Conservation (phyloP, 2,113 vertebrate species). For the Planiliza haematocheilus region DNA sequence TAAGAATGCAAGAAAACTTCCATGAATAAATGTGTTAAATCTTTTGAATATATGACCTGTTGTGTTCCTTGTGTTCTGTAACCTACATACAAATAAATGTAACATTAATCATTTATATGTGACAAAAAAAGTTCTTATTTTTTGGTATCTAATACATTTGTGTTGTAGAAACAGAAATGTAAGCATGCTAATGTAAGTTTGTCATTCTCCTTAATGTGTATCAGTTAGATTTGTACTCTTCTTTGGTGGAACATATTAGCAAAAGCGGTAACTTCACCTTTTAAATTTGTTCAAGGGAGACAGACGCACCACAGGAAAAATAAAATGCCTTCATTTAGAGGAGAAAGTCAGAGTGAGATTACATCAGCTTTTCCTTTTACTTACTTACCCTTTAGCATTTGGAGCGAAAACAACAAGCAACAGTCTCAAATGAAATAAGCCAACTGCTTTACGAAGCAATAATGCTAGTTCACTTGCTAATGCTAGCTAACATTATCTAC, state of each 20-base stretch:
- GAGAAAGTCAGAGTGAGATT: not conserved
- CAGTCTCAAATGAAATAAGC: too few species aligned
- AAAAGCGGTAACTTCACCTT: not conserved
- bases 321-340: not conserved
- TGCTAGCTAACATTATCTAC: too few species aligned
- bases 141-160: constrained; percentile 2
- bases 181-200: too few species aligned
- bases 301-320: not conserved
- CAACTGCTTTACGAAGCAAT: too few species aligned
- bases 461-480: too few species aligned
- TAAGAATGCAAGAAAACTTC: not conserved
- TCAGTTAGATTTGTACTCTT: not conserved
- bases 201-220: not conserved
- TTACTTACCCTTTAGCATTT: not conserved
- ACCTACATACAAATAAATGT: constrained; percentile 51
- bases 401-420: not conserved
- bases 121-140: constrained; percentile 54
- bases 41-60: constrained; percentile 40
- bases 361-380: not conserved
- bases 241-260: too few species aligned
- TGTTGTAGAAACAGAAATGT: too few species aligned
- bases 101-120: constrained; percentile 48
- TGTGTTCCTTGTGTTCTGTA: constrained; percentile 27
- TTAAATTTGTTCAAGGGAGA: not conserved
- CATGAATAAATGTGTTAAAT: constrained; percentile 20